Evolutionary conservation across 2,113 vertebrate species (phyloP), one percentile per base, ranked within the genome.

Genomic region (Erinaceus europaeus): DNA sequence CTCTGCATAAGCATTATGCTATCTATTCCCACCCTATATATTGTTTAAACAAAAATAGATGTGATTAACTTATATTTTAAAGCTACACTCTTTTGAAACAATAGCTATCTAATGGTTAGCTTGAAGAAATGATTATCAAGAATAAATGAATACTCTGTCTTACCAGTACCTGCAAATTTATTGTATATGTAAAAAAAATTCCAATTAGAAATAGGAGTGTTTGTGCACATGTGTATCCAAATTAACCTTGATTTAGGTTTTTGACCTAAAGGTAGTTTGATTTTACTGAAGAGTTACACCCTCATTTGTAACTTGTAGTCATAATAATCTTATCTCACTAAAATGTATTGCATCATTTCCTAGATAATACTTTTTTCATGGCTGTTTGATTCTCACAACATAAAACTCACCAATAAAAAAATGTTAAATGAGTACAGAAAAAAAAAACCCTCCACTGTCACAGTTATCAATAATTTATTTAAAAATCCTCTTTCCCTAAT

Each of bases 11-110:
- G n/a, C n/a, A n/a, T n/a, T n/a, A n/a, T n/a, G n/a, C n/a, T n/a
- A n/a, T n/a, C 29, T 57, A 57, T 57, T 57, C 55, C 55, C 29
- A n/a, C n/a, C 78, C 55, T 27, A 4, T 67, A n/a, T 75, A 57
- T 6, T 50, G 9, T 86, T 15, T 53, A 82, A 71, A 38, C 14
- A 7, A 61, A 82, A 71, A 17, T 15, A 74, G 12, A 57, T 79
- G 14, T 2, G 79, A 61, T 57, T 61, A 68, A 86, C 85, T 71
- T 74, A 23, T 40, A 65, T 91, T 92, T 82, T 72, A 88, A 21
- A 92, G 68, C n/a, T 67, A 36, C 32, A 8, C 61, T 2, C 4
- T 76, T 89, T 77, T 52, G 17, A 78, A 89, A 46, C 2, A 85
- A 85, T 88, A 92, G 12, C 18, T 46, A 78, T 71, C 55, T 68